Conservation (phyloP, 2,113 vertebrate species). For the Ancistrus triradiatus region DNA sequence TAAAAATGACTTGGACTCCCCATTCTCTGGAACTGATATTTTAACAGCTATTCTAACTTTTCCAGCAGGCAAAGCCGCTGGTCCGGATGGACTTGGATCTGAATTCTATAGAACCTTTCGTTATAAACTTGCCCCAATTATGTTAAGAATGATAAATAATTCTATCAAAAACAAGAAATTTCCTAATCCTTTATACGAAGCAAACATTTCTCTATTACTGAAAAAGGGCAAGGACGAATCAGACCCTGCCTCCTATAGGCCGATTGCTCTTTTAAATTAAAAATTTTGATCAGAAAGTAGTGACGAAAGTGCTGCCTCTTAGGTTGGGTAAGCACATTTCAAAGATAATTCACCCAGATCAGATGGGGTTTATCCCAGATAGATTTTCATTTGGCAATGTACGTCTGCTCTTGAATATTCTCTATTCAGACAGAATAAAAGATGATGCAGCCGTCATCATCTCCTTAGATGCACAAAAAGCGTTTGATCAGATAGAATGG, state of each 20-base stretch:
- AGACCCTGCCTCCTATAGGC: too few species aligned
- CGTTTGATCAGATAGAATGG: too few species aligned
- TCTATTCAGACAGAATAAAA: too few species aligned
- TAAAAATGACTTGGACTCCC: not conserved
- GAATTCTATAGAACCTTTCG: constrained; percentile 2
- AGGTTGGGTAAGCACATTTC: too few species aligned
- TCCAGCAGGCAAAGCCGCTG: not conserved
- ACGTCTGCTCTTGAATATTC: too few species aligned
- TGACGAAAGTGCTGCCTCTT: not conserved
- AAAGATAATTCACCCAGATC: too few species aligned
- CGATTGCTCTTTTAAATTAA: not conserved
- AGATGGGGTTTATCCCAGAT: too few species aligned
- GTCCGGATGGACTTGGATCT: not conserved
- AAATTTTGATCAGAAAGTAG: not conserved
- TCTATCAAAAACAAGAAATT: not conserved
- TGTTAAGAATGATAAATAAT: too few species aligned
- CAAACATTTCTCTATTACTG: not conserved
- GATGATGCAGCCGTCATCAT: too few species aligned
- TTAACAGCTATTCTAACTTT: not conserved
- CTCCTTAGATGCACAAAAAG: too few species aligned
- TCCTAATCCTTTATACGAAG: too few species aligned
- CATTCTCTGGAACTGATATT: not conserved
- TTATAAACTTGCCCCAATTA: not conserved
- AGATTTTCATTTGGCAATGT: too few species aligned
- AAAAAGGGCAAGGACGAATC: not conserved